Base-by-base conservation (phyloP, 2,797 vertebrate species). In the Coilia nasus region DNA sequence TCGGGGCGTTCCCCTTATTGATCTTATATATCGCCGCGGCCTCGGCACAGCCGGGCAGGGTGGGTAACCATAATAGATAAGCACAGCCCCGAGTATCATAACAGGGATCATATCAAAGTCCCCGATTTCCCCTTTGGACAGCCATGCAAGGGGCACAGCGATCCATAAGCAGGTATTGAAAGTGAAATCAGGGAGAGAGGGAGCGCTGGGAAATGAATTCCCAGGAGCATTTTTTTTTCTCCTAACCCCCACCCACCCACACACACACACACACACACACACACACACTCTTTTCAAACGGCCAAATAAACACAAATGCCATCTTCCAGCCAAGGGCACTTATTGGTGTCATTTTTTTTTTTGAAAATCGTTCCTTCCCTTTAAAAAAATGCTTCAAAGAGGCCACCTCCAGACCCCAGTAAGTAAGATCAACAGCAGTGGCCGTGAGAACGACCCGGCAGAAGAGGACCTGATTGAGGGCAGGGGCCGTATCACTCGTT, bases 1-100 rank as follows among this genome's bases (percentile, higher is more conserved):
- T 90, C 86, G n/a, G 92, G 94, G 94, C 86, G 93, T 95, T 90
- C 89, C 83, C 85, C 21, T 93, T 93, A 92, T 93, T 94, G 93
- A 92, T 93, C 90, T 94, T 91, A 90, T 89, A 90, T 88, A 91
- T 94, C 89, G 83, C 88, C 41, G 54, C 88, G 50, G 84, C 82
- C 83, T 90, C 82, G 80, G 87, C 50, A 82, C 86, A 85, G 83
- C 84, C 86, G 21, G 78, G 85, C 85, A 88, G 93, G 93, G 92
- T 23, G 90, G 88, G 86, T 86, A 92, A 90, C 88, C 90, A 88
- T 90, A 88, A 88, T 87, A 92, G 93, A 92, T 93, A 93, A 94
- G 91, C 88, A 80, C 75, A 21, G 83, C 84, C 57, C 62, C 2
- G 84, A 92, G 88, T 88, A 90, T 87, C 87, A 85, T 71, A 89